Evolutionary conservation across 2,888 invertebrate genomes (phyloP).

Genomic region (Macrosoma leucophasiata): DNA sequence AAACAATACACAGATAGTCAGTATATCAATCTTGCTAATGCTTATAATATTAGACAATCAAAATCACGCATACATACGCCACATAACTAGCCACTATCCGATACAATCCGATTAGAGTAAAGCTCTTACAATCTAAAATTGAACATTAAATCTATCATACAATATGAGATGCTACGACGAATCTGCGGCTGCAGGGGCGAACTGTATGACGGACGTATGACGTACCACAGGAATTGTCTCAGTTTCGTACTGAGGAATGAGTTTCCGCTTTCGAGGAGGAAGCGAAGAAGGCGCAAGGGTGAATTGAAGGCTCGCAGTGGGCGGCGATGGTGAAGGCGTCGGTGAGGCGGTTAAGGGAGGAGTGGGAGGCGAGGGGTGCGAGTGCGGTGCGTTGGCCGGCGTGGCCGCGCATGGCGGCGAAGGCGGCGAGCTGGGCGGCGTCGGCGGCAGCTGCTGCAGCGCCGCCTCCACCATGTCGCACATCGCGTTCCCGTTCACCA

Average conservation of each 20-base stretch:
- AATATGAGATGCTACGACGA: slow-evolving; percentile 36
- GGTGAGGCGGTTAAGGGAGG: slow-evolving; percentile 75
- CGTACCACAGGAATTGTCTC: slow-evolving; percentile 51
- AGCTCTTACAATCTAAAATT: slow-evolving; percentile 30
- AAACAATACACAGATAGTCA: slow-evolving; percentile 22
- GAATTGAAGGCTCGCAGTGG: slow-evolving; percentile 47
- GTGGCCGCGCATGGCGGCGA: slow-evolving; percentile 57
- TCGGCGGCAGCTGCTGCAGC: slow-evolving; percentile 70
- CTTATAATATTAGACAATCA: slow-evolving; percentile 30
- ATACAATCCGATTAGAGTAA: slow-evolving; percentile 40
- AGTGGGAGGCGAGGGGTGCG: slow-evolving; percentile 63
- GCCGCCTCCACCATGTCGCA: slow-evolving; percentile 64
- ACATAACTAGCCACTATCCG: slow-evolving; percentile 31
- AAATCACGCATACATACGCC: no score
- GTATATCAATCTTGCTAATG: slow-evolving; percentile 20
- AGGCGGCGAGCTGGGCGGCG: slow-evolving; percentile 75
- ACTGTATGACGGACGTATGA: slow-evolving; percentile 87
- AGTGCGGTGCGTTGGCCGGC: slow-evolving; percentile 35
- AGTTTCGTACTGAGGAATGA: slow-evolving; percentile 80
- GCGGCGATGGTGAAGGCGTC: slow-evolving; percentile 53
- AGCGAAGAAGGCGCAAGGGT: slow-evolving; percentile 71
- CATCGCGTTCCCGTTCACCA: slow-evolving; percentile 54
- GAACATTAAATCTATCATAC: slow-evolving; percentile 18
- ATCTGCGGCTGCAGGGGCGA: slow-evolving; percentile 81
- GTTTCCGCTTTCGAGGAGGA: slow-evolving; percentile 87